phyloP scores from a whole-genome alignment of 2,113 vertebrate species.

The Melanotaenia duboulayi region DNA sequence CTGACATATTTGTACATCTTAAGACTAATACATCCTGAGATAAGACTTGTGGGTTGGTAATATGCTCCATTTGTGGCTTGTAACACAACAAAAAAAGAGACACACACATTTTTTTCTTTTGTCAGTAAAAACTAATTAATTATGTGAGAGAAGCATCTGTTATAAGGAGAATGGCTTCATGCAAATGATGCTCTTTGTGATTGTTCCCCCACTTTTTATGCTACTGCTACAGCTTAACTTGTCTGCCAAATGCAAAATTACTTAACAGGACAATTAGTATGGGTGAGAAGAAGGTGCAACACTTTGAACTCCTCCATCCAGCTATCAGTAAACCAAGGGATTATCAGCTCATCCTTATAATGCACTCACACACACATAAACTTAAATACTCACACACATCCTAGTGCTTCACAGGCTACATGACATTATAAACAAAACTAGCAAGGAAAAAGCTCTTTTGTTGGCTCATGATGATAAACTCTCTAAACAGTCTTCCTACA shows the following conservation, averaged over 20 bases:
- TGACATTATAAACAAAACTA: slow-evolving; percentile 19
- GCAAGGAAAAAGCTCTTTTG: slow-evolving; percentile 56
- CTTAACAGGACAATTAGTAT: slow-evolving; percentile 34
- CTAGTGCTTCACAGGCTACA: slow-evolving; percentile 50
- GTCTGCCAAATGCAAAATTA: slow-evolving; percentile 26
- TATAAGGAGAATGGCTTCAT: slow-evolving; percentile 48
- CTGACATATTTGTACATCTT: slow-evolving; percentile 45
- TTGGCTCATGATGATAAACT: slow-evolving; percentile 32
- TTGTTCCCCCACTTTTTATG: slow-evolving; percentile 3
- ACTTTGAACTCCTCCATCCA: slow-evolving; percentile 27
- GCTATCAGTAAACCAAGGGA: slow-evolving; percentile 27
- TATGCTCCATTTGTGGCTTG: slow-evolving; percentile 3
- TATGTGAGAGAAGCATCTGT: slow-evolving; percentile 20
- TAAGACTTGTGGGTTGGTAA: slow-evolving; percentile 32
- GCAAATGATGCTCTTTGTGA: slow-evolving; percentile 44
- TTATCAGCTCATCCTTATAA: slow-evolving; percentile 24
- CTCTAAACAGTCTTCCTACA: slow-evolving; percentile 30
- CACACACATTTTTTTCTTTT: slow-evolving; percentile 11
- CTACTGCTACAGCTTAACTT: slow-evolving; percentile 1
- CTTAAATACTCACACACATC: slow-evolving; percentile 26
- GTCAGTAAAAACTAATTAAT: slow-evolving; percentile 13
- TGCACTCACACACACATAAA: slow-evolving; percentile 30
- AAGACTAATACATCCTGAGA: slow-evolving; percentile 61
- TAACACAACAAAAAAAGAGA: slow-evolving; percentile 29
- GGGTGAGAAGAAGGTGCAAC: slow-evolving; percentile 45